These are phyloP conservation scores for Pangasius sanitwongsei DNA, from an alignment of 2,797 vertebrate genomes.

Conservation along the genomic window DNA sequence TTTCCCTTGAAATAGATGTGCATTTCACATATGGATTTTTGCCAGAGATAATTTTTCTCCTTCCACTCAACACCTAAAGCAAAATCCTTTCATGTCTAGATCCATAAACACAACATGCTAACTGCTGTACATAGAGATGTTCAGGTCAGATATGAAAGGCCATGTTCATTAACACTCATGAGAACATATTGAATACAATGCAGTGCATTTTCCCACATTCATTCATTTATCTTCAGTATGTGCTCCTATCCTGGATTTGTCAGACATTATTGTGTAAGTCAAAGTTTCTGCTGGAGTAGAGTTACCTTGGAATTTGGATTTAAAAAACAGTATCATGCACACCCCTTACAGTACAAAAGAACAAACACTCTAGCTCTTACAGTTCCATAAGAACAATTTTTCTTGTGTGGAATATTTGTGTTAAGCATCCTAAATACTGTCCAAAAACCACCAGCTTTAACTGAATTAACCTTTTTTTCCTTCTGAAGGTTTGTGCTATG, in stretches of 20 bases:
- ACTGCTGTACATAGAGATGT: too few relatives aligned
- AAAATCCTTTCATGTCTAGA: too few relatives aligned
- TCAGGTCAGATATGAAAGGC: too few relatives aligned
- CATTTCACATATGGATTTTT: too few relatives aligned
- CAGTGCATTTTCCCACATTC: neutral
- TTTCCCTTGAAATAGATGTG: too few relatives aligned
- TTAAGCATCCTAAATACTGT: neutral
- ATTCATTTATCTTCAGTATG: neutral
- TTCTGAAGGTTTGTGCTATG: neutral
- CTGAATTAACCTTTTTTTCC: neutral
- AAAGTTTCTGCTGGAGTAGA: neutral
- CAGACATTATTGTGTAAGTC: neutral
- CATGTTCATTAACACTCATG: too few relatives aligned
- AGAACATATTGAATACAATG: too few relatives aligned
- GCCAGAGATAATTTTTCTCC: too few relatives aligned
- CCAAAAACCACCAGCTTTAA: neutral
- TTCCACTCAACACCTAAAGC: too few relatives aligned
- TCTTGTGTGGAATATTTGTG: neutral
- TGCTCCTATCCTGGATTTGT: neutral
- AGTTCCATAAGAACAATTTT: neutral
- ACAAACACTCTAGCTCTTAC: neutral
- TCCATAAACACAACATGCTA: too few relatives aligned
- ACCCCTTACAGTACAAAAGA: neutral
- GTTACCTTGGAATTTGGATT: neutral
- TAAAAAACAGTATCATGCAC: neutral